phyloP scores from a whole-genome alignment of 2,888 invertebrate species.

The Eulithis testata region DNA sequence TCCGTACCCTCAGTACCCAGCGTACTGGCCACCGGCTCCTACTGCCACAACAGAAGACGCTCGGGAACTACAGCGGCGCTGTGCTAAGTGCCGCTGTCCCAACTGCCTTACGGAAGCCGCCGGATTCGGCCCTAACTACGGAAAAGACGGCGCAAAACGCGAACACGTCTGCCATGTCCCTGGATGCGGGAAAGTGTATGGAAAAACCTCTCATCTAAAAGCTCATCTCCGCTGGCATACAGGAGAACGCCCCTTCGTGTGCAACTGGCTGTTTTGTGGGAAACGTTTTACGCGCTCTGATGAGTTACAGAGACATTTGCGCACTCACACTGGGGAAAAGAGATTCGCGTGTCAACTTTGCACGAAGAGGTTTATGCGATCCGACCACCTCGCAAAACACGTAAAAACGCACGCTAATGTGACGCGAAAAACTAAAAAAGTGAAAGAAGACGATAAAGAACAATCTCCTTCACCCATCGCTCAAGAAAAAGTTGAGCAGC shows the following conservation, averaged over 20 bases:
- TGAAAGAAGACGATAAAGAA: conserved; percentile 73
- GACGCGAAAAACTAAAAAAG: conserved; percentile 79
- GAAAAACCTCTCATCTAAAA: conserved; percentile 97
- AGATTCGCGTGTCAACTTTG: conserved; percentile 94
- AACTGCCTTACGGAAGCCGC: conserved; percentile 92
- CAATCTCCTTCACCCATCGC: conserved; percentile 50
- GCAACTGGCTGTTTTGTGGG: conserved; percentile 95
- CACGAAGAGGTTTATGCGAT: conserved; percentile 95
- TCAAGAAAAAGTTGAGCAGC: conserved; percentile 21
- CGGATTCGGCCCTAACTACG: conserved; percentile 89
- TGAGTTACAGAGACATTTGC: conserved; percentile 93
- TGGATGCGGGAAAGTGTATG: conserved; percentile 95
- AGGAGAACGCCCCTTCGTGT: conserved; percentile 95
- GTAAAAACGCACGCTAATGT: conserved; percentile 93
- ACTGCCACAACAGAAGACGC: conserved; percentile 71
- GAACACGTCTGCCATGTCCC: conserved; percentile 94
- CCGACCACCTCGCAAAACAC: conserved; percentile 97
- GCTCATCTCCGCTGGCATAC: conserved; percentile 97
- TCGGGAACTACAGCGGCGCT: conserved; percentile 87
- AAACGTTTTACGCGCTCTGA: conserved; percentile 96
- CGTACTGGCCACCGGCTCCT: conserved; percentile 78
- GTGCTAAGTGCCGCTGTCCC: conserved; percentile 91
- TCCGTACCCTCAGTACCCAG: conserved; percentile 77
- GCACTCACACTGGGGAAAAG: conserved; percentile 96
- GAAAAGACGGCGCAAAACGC: conserved; percentile 90